phyloP scores from a whole-genome alignment of 2,113 vertebrate genomes.

The Protomyctophum bolini region DNA sequence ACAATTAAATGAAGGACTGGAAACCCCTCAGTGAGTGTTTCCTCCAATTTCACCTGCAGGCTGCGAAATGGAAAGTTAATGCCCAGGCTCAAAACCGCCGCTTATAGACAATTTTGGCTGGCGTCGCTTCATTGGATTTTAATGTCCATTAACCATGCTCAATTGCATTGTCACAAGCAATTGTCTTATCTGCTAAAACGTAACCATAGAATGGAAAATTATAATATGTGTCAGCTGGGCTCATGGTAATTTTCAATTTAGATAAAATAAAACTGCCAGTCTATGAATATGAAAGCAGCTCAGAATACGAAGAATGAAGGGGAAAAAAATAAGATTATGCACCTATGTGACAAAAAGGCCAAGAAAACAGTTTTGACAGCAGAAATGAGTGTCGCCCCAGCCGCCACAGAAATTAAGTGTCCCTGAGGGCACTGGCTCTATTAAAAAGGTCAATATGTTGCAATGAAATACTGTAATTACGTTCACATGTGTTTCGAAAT shows the following conservation, averaged over 20 bases:
- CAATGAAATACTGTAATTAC: slow-evolving; percentile 40
- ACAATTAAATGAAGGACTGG: slow-evolving; percentile 51
- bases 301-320: slow-evolving; percentile 34
- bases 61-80: slow-evolving; percentile 68
- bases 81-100: slow-evolving; percentile 53
- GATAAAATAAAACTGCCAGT: slow-evolving; percentile 53
- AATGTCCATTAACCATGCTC: slow-evolving; percentile 76
- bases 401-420: slow-evolving; percentile 34
- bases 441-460: slow-evolving; percentile 61
- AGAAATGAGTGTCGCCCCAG: slow-evolving; percentile 59
- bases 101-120: slow-evolving; percentile 64
- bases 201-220: slow-evolving; percentile 73
- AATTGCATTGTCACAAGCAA: slow-evolving; percentile 79
- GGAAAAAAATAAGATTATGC: slow-evolving; percentile 49
- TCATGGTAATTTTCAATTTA: slow-evolving; percentile 76
- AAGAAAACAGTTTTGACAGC: slow-evolving; percentile 50
- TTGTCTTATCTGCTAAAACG: slow-evolving; percentile 79
- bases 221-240: slow-evolving; percentile 67
- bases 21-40: slow-evolving; percentile 47
- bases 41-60: slow-evolving; percentile 58
- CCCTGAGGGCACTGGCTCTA: slow-evolving; percentile 15
- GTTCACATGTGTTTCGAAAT: slow-evolving; percentile 40
- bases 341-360: slow-evolving; percentile 53
- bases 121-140: slow-evolving; percentile 68
- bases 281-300: slow-evolving; percentile 50